Base-by-base conservation (phyloP, 2,888 invertebrate genomes). In the Furcula furcula region DNA sequence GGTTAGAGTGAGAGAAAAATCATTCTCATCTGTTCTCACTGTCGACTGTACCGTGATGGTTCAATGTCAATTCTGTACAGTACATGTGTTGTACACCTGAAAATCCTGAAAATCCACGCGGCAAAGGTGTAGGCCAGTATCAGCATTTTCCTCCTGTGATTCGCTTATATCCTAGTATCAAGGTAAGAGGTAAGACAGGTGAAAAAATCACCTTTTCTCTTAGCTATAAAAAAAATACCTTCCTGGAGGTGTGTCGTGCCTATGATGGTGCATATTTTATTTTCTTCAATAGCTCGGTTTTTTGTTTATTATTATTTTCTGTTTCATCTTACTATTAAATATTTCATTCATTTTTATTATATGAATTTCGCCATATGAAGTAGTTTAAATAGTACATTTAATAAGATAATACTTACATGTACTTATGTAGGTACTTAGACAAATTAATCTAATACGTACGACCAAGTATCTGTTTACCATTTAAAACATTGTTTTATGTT, bases 161-260 rank as follows among this genome's bases (percentile, higher is more conserved):
- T 38, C 72, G 44, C 69, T 88, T 48, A 50, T 58, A 11, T 51
- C 85, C 84, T 83, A 56, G 84, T 88, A 75, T 39, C 58, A 77
- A 84, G 84, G 83, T 86, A 75, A 75, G 70, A 65, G 43, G 67
- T 75, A 80, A 82, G 81, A 80, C 78, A 85, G 81, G 86, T 87
- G 72, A 80, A 80, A 78, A 76, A 69, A 73, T 67, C 69, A 75
- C 76, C 72, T 75, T 35, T 29, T 54, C 53, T 53, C 55, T 65
- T 65, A 50, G 36, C 31, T 22, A 47, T 47, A 31, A 46, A 23
- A 23, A 20, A 16, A 4, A 16, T 16, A 51, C 40, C 40, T 53
- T 15, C 18, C 27, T 36, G 27, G 34, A 32, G 19, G 13, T 13
- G 2, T 0, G 1, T 2, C n/a, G n/a, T n/a, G n/a, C n/a, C n/a